These are phyloP conservation scores for Myioborus miniatus DNA, from an alignment of 2,797 vertebrate species.

Conservation along the genomic window DNA sequence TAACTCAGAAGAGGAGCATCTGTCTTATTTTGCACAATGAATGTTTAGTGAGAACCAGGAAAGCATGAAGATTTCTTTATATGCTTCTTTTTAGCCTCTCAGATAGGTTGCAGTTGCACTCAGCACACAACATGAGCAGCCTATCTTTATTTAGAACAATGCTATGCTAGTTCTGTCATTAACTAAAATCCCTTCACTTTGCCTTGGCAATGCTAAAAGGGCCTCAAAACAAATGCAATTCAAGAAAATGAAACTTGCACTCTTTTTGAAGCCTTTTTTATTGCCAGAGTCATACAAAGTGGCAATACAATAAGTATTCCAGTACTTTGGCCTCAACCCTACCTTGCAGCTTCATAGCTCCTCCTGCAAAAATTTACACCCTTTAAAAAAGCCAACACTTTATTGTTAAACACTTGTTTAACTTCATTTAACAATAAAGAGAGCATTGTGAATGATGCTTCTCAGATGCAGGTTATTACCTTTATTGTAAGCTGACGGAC, in stretches of 20 bases:
- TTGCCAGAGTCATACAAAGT: neutral
- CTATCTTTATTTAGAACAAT: neutral
- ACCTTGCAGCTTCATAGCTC: neutral
- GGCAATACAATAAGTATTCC: neutral
- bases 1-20: neutral
- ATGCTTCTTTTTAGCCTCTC: neutral
- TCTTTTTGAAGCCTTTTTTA: neutral
- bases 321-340: neutral
- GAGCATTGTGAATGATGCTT: neutral
- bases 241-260: neutral
- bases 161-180: neutral
- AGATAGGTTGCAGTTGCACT: neutral
- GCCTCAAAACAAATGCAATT: neutral
- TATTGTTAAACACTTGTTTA: no score
- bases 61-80: neutral
- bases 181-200: neutral
- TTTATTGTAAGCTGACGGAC: constrained; percentile 89
- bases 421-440: neutral
- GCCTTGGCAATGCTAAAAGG: neutral
- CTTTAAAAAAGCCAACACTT: neutral
- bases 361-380: neutral
- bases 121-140: neutral
- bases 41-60: neutral
- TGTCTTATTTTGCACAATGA: neutral
- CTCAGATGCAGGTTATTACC: constrained; percentile 74